These are phyloP conservation scores for Ctena decussata DNA, from an alignment of 2,888 invertebrate species.

Conservation along the genomic window DNA sequence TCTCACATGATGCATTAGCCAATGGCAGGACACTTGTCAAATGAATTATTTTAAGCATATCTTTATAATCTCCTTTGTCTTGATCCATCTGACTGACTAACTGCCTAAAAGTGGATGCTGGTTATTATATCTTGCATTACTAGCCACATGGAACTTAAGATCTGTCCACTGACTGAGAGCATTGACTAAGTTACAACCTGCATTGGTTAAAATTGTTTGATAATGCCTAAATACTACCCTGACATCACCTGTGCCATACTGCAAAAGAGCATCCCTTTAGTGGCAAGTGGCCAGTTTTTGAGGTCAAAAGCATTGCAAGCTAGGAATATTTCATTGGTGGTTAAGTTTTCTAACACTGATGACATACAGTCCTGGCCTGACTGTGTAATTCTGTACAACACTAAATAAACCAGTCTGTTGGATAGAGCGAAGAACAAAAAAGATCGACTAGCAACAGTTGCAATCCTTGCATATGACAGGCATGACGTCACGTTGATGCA, in stretches of 20 bases:
- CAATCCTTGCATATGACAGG: too few relatives aligned
- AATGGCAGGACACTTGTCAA: too few relatives aligned
- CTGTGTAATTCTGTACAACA: constrained; percentile 28
- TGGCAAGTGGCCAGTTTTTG: constrained; percentile 48
- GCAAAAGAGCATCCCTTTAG: constrained; percentile 29
- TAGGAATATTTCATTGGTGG: neutral
- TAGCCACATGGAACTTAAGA: constrained; percentile 32
- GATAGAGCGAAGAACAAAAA: too few relatives aligned
- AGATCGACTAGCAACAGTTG: too few relatives aligned
- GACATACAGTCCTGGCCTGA: constrained; percentile 27
- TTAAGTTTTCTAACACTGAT: constrained; percentile 23
- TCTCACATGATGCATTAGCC: constrained; percentile 45
- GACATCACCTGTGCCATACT: constrained; percentile 48
- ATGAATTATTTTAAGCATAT: too few relatives aligned
- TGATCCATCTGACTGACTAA: too few relatives aligned
- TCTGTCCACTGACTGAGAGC: constrained; percentile 45
- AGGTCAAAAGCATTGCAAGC: constrained; percentile 47
- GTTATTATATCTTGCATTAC: constrained; percentile 17
- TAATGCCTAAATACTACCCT: constrained; percentile 5
- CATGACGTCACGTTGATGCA: too few relatives aligned
- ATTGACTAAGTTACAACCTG: constrained; percentile 33
- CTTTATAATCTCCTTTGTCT: too few relatives aligned
- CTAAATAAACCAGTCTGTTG: too few relatives aligned
- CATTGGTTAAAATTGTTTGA: constrained; percentile 20
- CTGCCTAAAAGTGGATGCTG: constrained; percentile 39